Evolutionary conservation across 2,113 vertebrate species (phyloP).

Genomic region (Chaetorhynchus papuensis): DNA sequence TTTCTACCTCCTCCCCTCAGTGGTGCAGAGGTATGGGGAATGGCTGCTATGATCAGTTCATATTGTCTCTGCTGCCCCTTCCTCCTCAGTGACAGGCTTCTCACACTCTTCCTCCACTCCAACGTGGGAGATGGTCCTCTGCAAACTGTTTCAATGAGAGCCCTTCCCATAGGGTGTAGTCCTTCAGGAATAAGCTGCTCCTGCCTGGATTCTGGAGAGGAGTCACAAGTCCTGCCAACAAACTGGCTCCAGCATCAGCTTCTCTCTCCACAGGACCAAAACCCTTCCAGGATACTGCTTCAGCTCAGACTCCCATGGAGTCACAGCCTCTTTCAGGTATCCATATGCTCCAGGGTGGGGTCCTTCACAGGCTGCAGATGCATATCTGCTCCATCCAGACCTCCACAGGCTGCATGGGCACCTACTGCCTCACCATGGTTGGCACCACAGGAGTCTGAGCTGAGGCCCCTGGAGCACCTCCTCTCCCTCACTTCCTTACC

Average conservation of each 20-base stretch:
- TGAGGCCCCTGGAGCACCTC: background rate
- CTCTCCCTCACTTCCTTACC: background rate
- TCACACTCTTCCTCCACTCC: background rate
- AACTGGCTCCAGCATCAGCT: no score
- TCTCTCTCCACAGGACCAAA: background rate
- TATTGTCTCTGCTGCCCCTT: background rate
- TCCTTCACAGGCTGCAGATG: background rate
- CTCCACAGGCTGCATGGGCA: background rate
- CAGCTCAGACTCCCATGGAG: background rate
- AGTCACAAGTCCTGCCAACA: background rate
- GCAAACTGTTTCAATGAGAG: background rate
- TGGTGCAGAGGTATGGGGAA: background rate
- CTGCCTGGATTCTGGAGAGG: no score
- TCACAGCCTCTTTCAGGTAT: background rate
- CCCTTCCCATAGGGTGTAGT: background rate
- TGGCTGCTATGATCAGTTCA: background rate
- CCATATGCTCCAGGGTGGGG: background rate
- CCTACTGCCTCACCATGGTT: background rate
- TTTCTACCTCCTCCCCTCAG: background rate
- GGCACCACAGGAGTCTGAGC: background rate
- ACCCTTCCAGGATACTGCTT: background rate
- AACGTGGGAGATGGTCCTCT: rapidly evolving
- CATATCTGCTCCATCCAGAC: background rate
- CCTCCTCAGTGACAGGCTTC: background rate
- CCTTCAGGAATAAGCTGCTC: background rate